Base-by-base conservation (phyloP, 2,113 vertebrate genomes). In the Panthera tigris region DNA sequence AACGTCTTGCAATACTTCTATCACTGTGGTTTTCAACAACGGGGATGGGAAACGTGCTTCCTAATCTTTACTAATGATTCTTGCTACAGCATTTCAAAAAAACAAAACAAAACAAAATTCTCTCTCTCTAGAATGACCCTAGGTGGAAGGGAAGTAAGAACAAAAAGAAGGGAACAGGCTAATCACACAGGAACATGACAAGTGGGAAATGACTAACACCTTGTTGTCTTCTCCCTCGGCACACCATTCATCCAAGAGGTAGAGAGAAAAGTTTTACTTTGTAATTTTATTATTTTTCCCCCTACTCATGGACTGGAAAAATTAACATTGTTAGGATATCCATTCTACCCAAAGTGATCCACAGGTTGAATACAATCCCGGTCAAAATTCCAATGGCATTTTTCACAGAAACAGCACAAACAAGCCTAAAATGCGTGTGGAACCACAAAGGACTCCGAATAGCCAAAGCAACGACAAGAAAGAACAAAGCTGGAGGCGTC, bases 101-200 rank as follows among this genome's bases (percentile, higher is more conserved):
- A 41, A 27, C 45, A 45, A 45, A 45, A 45, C 7, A 50, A 45
- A 45, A 36, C 52, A 55, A 71, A 33, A 79, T 61, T 94, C 74
- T 93, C 36, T 98, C 86, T 98, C 96, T 98, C 90, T 97, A 79
- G 66, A 95, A 97, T 97, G 93, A 97, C 74, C 95, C 80, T 97
- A 96, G 97, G 94, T 97, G 97, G 98, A 71, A 88, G 63, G 88
- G 97, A 98, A 73, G 97, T 65, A 81, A 74, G 41, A 80, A 79
- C 76, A 92, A 55, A 90, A 94, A 52, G 36, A 73, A 97, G 25
- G 76, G 78, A 97, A 74, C 1, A 0, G 25, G 19, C 85, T 45
- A 21, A 0, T 90, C 4, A 27, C 7, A 48, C 41, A 69, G 13
- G 0, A 61, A 55, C 57, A 12, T 5, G 41, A 2, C 31, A 25